Percentiles rank a stretch among this genome's conserved stretches.
Conservation (phyloP, 92 coral and sea anemone genomes). For the Porites evermanni region DNA sequence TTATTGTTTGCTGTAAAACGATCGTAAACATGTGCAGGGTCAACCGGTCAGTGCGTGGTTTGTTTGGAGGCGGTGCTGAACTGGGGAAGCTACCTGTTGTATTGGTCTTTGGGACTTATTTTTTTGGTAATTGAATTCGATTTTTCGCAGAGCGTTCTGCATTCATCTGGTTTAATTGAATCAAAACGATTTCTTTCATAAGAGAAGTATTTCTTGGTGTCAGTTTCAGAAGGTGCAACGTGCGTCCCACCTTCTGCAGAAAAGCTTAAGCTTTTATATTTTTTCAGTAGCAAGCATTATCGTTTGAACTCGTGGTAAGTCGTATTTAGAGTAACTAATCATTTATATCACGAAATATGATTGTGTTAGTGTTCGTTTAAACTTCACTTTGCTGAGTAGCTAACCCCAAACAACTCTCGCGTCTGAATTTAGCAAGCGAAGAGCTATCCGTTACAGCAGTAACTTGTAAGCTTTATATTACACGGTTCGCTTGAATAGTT, state of each 20-base stretch:
- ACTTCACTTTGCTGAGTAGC: too few species aligned
- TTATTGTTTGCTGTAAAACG: background rate
- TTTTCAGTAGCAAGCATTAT: background rate
- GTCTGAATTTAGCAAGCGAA: too few species aligned
- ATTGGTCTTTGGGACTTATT: too few species aligned
- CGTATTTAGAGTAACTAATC: too few species aligned
- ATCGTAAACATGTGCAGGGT: slow-evolving; percentile 8
- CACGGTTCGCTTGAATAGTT: too few species aligned
- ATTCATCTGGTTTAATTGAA: background rate
- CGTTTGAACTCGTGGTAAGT: slow-evolving; percentile 16
- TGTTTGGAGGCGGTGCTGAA: background rate
- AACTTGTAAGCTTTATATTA: too few species aligned
- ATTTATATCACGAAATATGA: too few species aligned
- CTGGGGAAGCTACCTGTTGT: too few species aligned
- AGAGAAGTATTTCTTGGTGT: slow-evolving; percentile 11
- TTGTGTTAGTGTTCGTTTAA: too few species aligned
- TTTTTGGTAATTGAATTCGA: too few species aligned
- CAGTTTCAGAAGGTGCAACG: background rate
- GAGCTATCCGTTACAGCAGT: too few species aligned
- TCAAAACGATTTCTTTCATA: background rate
- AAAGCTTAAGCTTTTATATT: background rate
- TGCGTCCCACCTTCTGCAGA: background rate
- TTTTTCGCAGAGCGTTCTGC: background rate
- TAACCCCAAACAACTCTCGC: too few species aligned
- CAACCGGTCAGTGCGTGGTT: background rate